Evolutionary conservation across 2,113 vertebrate genomes (phyloP), one percentile per base, ranked within the genome.

Genomic region (Caloenas nicobarica): DNA sequence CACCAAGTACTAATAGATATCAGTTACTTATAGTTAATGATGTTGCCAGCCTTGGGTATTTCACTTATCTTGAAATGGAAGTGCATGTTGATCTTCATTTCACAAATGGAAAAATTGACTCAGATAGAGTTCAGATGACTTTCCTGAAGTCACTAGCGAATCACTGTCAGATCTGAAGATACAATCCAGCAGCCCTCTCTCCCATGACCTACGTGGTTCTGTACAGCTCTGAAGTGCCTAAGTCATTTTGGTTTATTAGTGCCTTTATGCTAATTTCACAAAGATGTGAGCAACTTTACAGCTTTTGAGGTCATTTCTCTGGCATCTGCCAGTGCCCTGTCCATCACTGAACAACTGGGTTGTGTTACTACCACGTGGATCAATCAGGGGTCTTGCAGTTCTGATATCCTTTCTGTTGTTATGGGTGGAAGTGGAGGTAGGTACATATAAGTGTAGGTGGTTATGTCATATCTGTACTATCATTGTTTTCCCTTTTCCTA

Each of bases 41-140:
- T 90, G 76, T 68, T 94, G 81, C 83, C 71, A 89, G 93, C 71
- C 93, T 91, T 51, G 65, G 79, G 83, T 93, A 87, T 90, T 91
- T 81, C 92, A 94, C 88, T 95, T 96, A 90, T 94, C 91, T 95
- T 89, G 60, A 91, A 91, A 91, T 93, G 91, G 84, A 95, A 93
- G 84, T 71, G 84, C 69, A 78, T 79, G 94, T 91, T 96, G 84
- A 92, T 97, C 86, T 95, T 84, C 84, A 82, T 95, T 95, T 94
- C 93, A 88, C 93, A 95, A 91, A 95, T 96, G 94, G 94, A 89
- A 97, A 96, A 95, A 92, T 56, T 89, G 94, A 95, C 93, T 96
- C 91, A 95, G 66, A 76, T 81, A 79, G 78, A 93, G 93, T 94
- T 95, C 91, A 95, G 42, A 89, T 88, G 31, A 88, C 78, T 95